Evolutionary conservation across 2,888 invertebrate species (phyloP), one percentile per base, ranked within the genome.

Genomic region (Acanthopleura granulata): DNA sequence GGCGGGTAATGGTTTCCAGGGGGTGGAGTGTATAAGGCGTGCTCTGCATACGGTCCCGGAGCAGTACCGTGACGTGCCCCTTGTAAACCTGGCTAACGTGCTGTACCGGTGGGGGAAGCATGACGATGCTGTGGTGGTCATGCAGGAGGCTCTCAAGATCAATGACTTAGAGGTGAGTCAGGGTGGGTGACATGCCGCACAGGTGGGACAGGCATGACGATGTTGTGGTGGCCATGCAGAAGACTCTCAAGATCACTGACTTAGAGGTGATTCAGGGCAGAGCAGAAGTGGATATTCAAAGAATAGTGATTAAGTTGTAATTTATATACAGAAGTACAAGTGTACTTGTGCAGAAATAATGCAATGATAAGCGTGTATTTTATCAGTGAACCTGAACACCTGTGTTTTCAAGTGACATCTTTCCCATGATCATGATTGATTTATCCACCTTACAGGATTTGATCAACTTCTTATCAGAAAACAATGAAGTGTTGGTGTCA

Each of bases 1-100:
- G 0, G 92, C 94, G 4, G 93, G 94, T 11, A 94, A 94, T 85
- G 92, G 93, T 50, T 91, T 92, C 71, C 94, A 94, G 85, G 94
- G 94, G 0, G 89, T 95, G 12, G 93, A 94, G 82, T 96, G 95
- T 88, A 91, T 95, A 11, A 92, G 94, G 62, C 90, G 93, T 14
- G 94, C 94, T 0, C 91, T 93, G 49, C 91, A 92, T 78, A 90
- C 91, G n/a, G 93, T 92, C 11, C 93, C 93, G 0, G 89, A 91
- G 4, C 92, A 93, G 78, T 93, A 93, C 81, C 92, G 91, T 16
- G 95, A 95, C 86, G 92, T 95, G 0, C 93, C 94, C 25, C 90
- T 95, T 18, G 92, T 94, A 9, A 94, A 95, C 14, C 89, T 95
- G 77, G 94, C 94, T 0, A 94, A 95, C 0, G 91, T 95, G 29